Percentiles rank a stretch among this genome's conserved stretches.
These are phyloP conservation scores for Aspidapion aeneum DNA, from an alignment of 2,888 invertebrate genomes.

Conservation along the genomic window DNA sequence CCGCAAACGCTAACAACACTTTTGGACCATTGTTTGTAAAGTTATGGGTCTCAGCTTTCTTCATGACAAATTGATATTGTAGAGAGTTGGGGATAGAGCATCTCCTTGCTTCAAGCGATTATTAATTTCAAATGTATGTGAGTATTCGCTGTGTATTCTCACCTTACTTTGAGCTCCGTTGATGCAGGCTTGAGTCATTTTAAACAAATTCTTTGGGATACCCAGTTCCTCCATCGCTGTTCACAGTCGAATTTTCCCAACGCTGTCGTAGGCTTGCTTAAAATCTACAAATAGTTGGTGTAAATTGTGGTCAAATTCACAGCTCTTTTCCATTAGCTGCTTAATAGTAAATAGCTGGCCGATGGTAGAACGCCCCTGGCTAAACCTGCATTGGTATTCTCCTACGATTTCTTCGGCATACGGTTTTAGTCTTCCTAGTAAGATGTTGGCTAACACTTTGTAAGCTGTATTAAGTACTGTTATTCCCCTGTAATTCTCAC, in stretches of 20 bases:
- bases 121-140: background rate
- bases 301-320: conserved; percentile 12
- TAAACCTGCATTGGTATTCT: background rate
- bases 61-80: background rate
- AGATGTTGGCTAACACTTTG: too few relatives aligned
- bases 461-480: too few relatives aligned
- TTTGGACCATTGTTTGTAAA: conserved; percentile 1
- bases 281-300: conserved; percentile 21
- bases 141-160: background rate
- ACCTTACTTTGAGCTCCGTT: conserved; percentile 7
- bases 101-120: conserved; percentile 1
- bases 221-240: conserved; percentile 18
- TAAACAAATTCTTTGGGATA: conserved; percentile 14
- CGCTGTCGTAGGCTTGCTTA: conserved; percentile 16
- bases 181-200: conserved; percentile 4
- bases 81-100: background rate
- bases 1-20: conserved; percentile 8
- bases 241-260: conserved; percentile 12
- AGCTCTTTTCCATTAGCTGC: conserved; percentile 15
- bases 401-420: conserved; percentile 2
- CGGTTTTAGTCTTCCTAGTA: too few relatives aligned
- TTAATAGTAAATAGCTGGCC: too few relatives aligned
- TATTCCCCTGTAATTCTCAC: too few relatives aligned
- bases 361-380: background rate
- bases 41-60: background rate